These are phyloP conservation scores for Xiphydria camelus DNA, from an alignment of 2,888 invertebrate genomes.

Conservation along the genomic window DNA sequence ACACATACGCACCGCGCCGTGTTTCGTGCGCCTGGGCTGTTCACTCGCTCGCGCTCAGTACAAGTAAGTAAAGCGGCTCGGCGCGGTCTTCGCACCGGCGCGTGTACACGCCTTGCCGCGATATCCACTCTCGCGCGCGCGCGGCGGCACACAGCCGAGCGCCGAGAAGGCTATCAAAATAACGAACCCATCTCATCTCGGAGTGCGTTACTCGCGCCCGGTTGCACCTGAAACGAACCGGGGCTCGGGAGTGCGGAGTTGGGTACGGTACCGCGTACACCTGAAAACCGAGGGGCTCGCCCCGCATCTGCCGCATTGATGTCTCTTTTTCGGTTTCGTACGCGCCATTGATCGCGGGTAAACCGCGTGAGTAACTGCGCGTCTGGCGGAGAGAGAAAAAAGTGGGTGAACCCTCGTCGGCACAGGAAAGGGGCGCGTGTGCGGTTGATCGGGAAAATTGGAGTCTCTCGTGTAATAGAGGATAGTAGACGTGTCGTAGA, in stretches of 20 bases:
- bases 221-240: conserved; percentile 41
- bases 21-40: not conserved
- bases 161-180: conserved; percentile 47
- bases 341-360: conserved; percentile 28
- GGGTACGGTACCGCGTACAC: conserved; percentile 16
- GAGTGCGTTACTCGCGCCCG: conserved; percentile 45
- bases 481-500: too few relatives aligned
- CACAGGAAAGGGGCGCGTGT: too few relatives aligned
- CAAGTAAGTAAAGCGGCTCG: not conserved
- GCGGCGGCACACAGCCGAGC: conserved; percentile 10
- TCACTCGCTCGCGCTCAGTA: not conserved
- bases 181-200: conserved; percentile 48
- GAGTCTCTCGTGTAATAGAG: conserved; percentile 2
- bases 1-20: conserved; percentile 13
- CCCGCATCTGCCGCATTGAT: conserved; percentile 41
- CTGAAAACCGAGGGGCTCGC: conserved; percentile 25
- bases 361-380: conserved; percentile 28
- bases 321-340: conserved; percentile 22
- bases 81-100: not conserved
- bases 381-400: too few relatives aligned
- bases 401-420: too few relatives aligned
- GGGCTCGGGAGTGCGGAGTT: conserved; percentile 11
- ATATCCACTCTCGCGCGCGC: conserved; percentile 6
- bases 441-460: too few relatives aligned
- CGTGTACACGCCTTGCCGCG: too few relatives aligned